A percentile compares a stretch with the other conserved stretches of the same genome.
Evolutionary conservation across 1,140 invertebrate genomes (phyloP).

Genomic region (Tigriopus japonicus): DNA sequence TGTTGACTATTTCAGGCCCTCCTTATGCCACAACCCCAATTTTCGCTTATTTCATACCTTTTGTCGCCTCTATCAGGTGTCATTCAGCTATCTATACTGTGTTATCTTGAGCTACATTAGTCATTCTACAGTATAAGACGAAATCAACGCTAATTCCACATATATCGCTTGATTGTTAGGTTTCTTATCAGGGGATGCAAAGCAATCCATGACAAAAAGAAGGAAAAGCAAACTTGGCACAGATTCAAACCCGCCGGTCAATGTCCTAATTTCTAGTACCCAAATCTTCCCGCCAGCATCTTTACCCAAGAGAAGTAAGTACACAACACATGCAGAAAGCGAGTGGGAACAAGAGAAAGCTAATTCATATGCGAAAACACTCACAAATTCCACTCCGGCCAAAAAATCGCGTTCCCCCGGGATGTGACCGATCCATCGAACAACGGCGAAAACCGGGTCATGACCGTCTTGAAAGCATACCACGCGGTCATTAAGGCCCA

Average conservation of each 20-base stretch:
- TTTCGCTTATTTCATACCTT: too few relatives aligned
- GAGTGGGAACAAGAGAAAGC: neutral
- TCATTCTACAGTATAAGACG: too few relatives aligned
- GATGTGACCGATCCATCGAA: constrained; percentile 30
- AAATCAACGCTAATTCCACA: too few relatives aligned
- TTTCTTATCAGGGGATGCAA: neutral
- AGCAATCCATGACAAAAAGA: neutral
- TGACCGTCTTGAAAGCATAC: constrained; percentile 29
- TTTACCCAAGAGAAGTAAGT: neutral
- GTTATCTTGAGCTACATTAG: too few relatives aligned
- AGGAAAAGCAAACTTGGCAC: neutral
- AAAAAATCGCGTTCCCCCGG: constrained; percentile 27
- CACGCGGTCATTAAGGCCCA: constrained; percentile 26
- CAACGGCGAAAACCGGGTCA: constrained; percentile 26
- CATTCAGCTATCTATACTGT: too few relatives aligned
- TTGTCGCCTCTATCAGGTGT: too few relatives aligned
- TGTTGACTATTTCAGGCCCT: too few relatives aligned
- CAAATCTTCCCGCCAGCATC: too few relatives aligned
- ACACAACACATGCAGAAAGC: neutral
- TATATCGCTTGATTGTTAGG: too few relatives aligned
- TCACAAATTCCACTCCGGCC: constrained; percentile 33
- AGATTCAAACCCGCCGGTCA: neutral
- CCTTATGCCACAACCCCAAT: too few relatives aligned
- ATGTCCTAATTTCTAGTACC: too few relatives aligned
- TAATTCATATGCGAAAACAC: constrained; percentile 18